These are phyloP conservation scores for Phyllotreta cruciferae DNA, from an alignment of 2,888 invertebrate species.

Conservation along the genomic window DNA sequence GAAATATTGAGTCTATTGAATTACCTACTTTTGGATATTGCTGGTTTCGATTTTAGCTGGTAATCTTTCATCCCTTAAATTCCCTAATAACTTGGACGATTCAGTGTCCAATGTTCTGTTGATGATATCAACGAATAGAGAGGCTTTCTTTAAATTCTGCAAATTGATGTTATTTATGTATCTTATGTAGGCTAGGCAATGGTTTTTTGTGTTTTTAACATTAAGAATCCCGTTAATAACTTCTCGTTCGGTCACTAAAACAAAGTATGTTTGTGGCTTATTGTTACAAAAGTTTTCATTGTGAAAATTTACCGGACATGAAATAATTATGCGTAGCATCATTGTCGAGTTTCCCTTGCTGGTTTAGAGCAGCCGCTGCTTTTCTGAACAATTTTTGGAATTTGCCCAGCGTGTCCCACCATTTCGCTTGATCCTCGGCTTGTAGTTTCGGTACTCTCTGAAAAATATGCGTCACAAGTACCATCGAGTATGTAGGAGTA, in stretches of 20 bases:
- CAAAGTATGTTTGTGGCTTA: constrained; percentile 1
- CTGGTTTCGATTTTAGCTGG: constrained; percentile 88
- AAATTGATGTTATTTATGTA: constrained; percentile 98
- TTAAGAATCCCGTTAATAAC: constrained; percentile 94
- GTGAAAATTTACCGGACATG: constrained; percentile 82
- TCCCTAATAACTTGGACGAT: constrained; percentile 86
- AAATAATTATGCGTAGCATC: constrained; percentile 97
- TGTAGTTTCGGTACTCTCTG: constrained; percentile 93
- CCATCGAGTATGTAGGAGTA: neutral
- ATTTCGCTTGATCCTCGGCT: constrained; percentile 94
- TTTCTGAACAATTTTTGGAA: constrained; percentile 95
- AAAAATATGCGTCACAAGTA: constrained; percentile 28
- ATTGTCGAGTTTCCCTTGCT: constrained; percentile 84
- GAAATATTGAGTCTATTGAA: neutral
- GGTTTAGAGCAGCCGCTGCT: constrained; percentile 85
- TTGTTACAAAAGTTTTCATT: constrained; percentile 9
- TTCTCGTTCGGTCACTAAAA: constrained; percentile 93
- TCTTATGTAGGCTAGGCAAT: constrained; percentile 91
- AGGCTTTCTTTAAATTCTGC: constrained; percentile 92
- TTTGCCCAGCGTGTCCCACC: constrained; percentile 97
- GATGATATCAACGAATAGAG: constrained; percentile 93
- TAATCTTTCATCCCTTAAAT: constrained; percentile 87
- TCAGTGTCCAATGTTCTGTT: constrained; percentile 92
- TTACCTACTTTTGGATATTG: constrained; percentile 83
- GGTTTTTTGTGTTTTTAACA: constrained; percentile 93